phyloP scores from a whole-genome alignment of 2,113 vertebrate species.

The Cyprinodon brontotheroides region DNA sequence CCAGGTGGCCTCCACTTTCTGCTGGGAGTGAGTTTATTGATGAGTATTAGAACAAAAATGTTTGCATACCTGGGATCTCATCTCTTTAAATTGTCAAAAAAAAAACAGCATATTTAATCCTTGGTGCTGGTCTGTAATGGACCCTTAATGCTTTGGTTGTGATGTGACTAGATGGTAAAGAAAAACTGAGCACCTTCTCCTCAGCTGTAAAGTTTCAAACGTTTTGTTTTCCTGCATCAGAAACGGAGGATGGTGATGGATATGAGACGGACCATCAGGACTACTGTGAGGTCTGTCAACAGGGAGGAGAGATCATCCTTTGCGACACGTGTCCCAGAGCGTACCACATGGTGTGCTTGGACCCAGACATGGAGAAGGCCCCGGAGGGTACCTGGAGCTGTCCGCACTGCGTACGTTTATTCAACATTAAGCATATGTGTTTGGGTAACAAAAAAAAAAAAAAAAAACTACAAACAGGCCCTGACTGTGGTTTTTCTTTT shows the following conservation, averaged over 20 bases:
- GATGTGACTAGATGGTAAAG: not conserved
- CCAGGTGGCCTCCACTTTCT: too few species aligned
- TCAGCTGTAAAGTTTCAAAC: not conserved
- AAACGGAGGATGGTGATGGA: slow-evolving; percentile 91
- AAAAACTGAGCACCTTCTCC: too few species aligned
- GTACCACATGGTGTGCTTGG: slow-evolving; percentile 99
- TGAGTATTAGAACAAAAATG: not conserved
- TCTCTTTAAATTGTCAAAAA: too few species aligned
- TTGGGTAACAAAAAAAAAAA: too few species aligned
- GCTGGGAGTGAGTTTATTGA: not conserved
- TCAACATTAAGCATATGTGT: not conserved
- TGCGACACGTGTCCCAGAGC: slow-evolving; percentile 97
- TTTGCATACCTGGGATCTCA: not conserved
- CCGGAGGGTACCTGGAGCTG: slow-evolving; percentile 99
- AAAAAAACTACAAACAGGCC: too few species aligned
- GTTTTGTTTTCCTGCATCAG: slow-evolving; percentile 45
- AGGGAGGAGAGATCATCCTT: slow-evolving; percentile 98
- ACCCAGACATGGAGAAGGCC: slow-evolving; percentile 98
- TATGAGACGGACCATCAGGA: slow-evolving; percentile 99
- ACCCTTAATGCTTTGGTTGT: not conserved
- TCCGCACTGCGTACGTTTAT: slow-evolving; percentile 89
- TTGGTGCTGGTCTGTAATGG: not conserved
- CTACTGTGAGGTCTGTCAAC: slow-evolving; percentile 99
- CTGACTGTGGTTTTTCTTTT: not conserved
- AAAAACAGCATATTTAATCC: too few species aligned